Percentiles rank a stretch among this genome's conserved stretches.
Conservation (phyloP, 2,888 invertebrate genomes). For the Papilio protenor region DNA sequence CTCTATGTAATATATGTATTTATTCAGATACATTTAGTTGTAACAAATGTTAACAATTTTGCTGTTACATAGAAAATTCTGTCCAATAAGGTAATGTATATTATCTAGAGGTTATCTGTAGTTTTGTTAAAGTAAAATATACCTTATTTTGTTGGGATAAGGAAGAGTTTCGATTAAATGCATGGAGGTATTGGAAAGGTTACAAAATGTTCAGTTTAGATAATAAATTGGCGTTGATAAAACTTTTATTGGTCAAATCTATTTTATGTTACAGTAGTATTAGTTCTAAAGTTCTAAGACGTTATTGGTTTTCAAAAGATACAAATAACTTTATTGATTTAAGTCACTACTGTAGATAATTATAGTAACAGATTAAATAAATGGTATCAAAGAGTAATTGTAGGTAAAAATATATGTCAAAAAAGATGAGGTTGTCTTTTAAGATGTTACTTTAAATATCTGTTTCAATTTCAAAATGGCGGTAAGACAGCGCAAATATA, state of each 20-base stretch:
- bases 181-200: neutral
- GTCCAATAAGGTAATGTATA: constrained; percentile 54
- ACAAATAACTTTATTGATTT: neutral
- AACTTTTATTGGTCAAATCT: constrained; percentile 31
- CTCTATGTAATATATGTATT: neutral
- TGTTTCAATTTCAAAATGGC: constrained; percentile 5
- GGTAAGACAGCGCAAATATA: constrained; percentile 3
- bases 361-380: too few relatives aligned
- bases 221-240: constrained; percentile 35
- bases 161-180: constrained; percentile 11
- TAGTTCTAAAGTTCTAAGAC: neutral
- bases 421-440: neutral
- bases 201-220: constrained; percentile 28
- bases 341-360: too few relatives aligned
- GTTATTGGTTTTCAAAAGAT: neutral
- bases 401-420: neutral
- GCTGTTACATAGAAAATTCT: constrained; percentile 57
- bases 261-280: constrained; percentile 30
- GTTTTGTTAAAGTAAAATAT: constrained; percentile 31
- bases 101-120: constrained; percentile 56
- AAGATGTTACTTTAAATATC: neutral
- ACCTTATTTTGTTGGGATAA: neutral
- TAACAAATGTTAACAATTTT: constrained; percentile 50
- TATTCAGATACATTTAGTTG: constrained; percentile 25
- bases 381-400: neutral